Conservation (phyloP, 2,888 invertebrate species). For the Meiosimyza platycephala region DNA sequence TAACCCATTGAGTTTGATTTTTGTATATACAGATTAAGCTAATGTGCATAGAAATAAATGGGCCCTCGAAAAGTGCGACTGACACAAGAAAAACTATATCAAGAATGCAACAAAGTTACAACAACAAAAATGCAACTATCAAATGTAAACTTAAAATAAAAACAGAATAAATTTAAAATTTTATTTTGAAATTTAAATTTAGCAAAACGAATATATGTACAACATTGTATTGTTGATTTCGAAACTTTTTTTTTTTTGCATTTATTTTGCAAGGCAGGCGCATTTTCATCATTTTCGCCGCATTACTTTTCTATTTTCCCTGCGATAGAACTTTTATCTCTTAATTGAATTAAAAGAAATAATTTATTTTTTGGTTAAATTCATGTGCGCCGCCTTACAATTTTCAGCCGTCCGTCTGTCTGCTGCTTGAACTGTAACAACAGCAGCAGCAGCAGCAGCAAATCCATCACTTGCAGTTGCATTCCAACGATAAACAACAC, state of each 20-base stretch:
- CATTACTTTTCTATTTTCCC: neutral
- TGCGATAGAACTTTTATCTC: conserved; percentile 42
- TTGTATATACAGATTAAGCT: no score
- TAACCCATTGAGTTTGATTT: no score
- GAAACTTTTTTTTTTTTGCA: neutral
- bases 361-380: conserved; percentile 41
- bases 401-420: no score
- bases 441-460: neutral
- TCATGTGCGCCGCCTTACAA: neutral
- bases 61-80: no score
- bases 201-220: conserved; percentile 9
- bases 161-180: neutral
- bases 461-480: conserved; percentile 1
- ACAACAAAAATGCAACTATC: neutral
- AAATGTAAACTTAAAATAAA: neutral
- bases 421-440: neutral
- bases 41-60: no score
- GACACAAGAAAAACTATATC: neutral
- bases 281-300: no score
- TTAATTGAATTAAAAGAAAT: conserved; percentile 47
- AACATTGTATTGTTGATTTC: conserved; percentile 6
- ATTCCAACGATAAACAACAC: conserved; percentile 5
- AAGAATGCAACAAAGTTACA: neutral
- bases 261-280: no score
- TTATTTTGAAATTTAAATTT: conserved; percentile 6